Conservation (phyloP, 2,113 vertebrate genomes). For the Pteronura brasiliensis region DNA sequence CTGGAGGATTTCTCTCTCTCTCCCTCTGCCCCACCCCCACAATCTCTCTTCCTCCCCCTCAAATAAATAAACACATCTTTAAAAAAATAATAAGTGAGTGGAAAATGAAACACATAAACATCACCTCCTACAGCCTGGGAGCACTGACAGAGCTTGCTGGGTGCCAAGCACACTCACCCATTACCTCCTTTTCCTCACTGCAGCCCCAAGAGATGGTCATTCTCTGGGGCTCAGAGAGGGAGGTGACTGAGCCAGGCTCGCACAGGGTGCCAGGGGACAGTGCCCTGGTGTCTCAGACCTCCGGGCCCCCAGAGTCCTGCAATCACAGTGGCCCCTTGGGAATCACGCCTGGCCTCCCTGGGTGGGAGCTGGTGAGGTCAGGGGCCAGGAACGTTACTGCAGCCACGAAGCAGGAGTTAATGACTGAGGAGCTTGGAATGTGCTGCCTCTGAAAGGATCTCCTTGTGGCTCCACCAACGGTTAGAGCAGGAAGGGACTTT, state of each 20-base stretch:
- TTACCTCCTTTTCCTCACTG: not conserved
- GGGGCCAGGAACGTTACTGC: constrained; percentile 48
- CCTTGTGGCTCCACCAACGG: constrained; percentile 58
- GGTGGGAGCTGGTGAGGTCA: constrained; percentile 61
- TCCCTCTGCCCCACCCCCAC: not conserved
- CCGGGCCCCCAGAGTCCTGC: not conserved
- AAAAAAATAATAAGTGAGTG: not conserved
- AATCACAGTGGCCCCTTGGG: not conserved
- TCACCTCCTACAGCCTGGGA: not conserved
- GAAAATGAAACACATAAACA: not conserved
- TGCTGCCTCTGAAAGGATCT: constrained; percentile 53
- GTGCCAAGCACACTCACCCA: not conserved
- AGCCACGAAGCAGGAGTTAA: constrained; percentile 60
- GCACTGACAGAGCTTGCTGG: not conserved
- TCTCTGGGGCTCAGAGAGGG: not conserved
- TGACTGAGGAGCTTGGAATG: constrained; percentile 76
- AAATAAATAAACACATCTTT: not conserved
- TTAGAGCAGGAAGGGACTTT: constrained; percentile 72
- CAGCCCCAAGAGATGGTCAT: not conserved
- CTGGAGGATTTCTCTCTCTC: not conserved
- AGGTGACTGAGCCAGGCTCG: not conserved
- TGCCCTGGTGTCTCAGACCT: not conserved
- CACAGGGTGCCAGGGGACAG: not conserved
- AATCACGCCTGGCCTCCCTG: constrained; percentile 4
- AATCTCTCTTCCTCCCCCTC: not conserved